These are phyloP conservation scores for Heterohyrax brucei DNA, from an alignment of 2,797 vertebrate genomes.

Conservation along the genomic window DNA sequence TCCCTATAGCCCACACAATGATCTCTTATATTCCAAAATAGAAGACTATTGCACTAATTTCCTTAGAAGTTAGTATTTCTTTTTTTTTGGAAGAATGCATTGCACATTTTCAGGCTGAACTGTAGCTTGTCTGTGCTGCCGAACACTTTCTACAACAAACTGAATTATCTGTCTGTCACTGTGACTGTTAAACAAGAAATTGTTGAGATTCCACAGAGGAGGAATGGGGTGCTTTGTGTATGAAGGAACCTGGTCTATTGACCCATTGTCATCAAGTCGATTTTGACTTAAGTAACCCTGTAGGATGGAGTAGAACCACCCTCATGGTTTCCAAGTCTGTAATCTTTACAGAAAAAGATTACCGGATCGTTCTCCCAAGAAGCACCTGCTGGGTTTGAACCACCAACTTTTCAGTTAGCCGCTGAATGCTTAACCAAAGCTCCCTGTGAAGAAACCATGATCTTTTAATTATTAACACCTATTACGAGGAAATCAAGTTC, in stretches of 20 bases:
- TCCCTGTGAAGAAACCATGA: not conserved
- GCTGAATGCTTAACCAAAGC: not conserved
- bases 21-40: not conserved
- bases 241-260: not conserved
- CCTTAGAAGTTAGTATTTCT: not conserved
- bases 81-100: not conserved
- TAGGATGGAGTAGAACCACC: not conserved
- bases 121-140: not conserved
- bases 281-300: not conserved
- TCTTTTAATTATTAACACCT: not conserved
- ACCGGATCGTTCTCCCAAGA: not conserved
- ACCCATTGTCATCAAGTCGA: not conserved
- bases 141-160: not conserved
- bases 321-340: not conserved
- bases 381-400: not conserved
- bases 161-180: not conserved
- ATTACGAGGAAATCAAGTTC: not conserved
- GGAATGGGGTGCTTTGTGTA: rapidly evolving
- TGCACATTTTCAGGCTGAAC: not conserved
- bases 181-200: not conserved
- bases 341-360: not conserved
- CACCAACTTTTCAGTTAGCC: not conserved
- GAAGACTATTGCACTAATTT: not conserved
- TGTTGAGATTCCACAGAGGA: not conserved
- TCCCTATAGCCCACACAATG: not conserved